phyloP scores from a whole-genome alignment of 2,797 vertebrate species.

The Poecilia gillii region DNA sequence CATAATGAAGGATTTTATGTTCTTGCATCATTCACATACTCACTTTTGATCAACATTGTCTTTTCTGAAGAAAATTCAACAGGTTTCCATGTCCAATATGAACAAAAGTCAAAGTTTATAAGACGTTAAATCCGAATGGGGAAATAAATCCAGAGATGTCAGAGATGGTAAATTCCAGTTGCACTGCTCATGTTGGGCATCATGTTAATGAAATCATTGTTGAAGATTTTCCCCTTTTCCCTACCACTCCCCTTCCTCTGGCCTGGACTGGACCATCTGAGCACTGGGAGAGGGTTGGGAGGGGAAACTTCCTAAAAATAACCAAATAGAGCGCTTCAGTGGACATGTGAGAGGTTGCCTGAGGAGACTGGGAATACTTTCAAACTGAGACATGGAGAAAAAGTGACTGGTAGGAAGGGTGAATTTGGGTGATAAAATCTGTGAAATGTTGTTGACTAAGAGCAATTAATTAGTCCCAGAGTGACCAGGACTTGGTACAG shows the following conservation, averaged over 20 bases:
- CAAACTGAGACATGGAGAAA: neutral
- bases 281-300: neutral
- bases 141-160: constrained; percentile 24
- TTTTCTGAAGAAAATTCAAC: constrained; percentile 30
- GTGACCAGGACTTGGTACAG: constrained; percentile 4
- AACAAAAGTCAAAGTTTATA: neutral
- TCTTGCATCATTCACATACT: constrained; percentile 52
- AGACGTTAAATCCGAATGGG: constrained; percentile 16
- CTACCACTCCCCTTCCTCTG: constrained; percentile 68
- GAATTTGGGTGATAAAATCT: constrained; percentile 27
- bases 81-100: constrained; percentile 46
- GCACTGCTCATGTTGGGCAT: constrained; percentile 48
- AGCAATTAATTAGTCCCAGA: constrained; percentile 34
- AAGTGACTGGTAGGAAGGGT: neutral
- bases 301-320: constrained; percentile 54
- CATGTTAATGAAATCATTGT: constrained; percentile 71
- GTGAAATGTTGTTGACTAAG: neutral
- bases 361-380: constrained; percentile 8
- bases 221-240: constrained; percentile 58
- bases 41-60: constrained; percentile 82
- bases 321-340: constrained; percentile 24
- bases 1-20: constrained; percentile 3
- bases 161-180: constrained; percentile 4
- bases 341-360: constrained; percentile 18
- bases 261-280: constrained; percentile 63